Evolutionary conservation across 2,888 invertebrate genomes (phyloP), one percentile per base, ranked within the genome.

Genomic region (Nymphalis urticae): DNA sequence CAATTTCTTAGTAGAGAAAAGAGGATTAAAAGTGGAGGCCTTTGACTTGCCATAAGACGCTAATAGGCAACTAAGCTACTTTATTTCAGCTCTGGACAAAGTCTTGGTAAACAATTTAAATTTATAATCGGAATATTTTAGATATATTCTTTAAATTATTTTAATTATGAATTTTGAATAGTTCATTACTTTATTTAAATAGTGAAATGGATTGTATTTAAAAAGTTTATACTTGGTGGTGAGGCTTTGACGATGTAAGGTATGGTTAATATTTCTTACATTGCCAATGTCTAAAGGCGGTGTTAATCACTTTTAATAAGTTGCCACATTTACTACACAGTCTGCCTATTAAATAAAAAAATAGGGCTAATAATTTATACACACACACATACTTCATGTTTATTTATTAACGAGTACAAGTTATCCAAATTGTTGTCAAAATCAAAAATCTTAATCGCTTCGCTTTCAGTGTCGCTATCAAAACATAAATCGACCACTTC

Each of bases 21-120:
- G 70, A 63, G 63, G 63, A 70, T 70, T 70, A 70, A 67, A 61
- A 36, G 60, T 51, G 64, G 7, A 60, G 60, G 54, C 66, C 36
- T 64, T 64, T 66, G 54, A 59, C 63, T 61, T 50, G 70, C 60
- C 60, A 66, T 66, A 56, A 66, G 62, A 64, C 60, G 54, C 60
- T 66, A 67, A 62, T 67, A 66, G 48, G 51, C 21, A 54, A 64
- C 63, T 59, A 54, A 63, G 48, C 66, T 60, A 62, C 66, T 70
- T 66, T 56, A 62, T 64, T 64, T 59, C 21, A 65, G 36, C 42
- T 65, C 59, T 59, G 58, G 50, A 50, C 59, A 24, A 65, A 65
- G 59, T 21, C 42, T 65, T 42, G 32, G 50, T 65, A 65, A 63
- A 54, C 58, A 42, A 48, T 59, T 59, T 59, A 21, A 59, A 19